Evolutionary conservation across 2,888 invertebrate genomes (phyloP).

Genomic region (Lathronympha strigana): DNA sequence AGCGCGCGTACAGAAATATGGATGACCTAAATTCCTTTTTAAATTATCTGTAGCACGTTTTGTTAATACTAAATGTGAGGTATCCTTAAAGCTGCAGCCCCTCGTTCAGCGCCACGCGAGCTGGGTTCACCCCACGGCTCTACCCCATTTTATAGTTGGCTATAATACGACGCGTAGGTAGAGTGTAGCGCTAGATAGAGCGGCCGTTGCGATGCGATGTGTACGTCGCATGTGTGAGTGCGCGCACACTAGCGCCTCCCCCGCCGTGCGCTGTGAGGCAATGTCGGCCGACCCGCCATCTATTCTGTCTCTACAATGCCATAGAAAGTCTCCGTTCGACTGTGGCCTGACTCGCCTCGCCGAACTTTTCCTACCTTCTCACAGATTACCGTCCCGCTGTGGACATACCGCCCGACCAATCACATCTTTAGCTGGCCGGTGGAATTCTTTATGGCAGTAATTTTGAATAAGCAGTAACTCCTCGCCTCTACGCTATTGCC

Average conservation of each 20-base stretch:
- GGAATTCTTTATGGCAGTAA: conserved; percentile 70
- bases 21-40: conserved; percentile 18
- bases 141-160: conserved; percentile 70
- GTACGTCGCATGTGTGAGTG: conserved; percentile 63
- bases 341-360: conserved; percentile 65
- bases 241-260: conserved; percentile 50
- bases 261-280: conserved; percentile 72
- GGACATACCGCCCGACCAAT: conserved; percentile 47
- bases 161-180: conserved; percentile 70
- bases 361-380: conserved; percentile 80
- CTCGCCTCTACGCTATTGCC: conserved; percentile 60
- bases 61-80: background rate
- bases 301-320: conserved; percentile 82
- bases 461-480: conserved; percentile 75
- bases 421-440: conserved; percentile 49
- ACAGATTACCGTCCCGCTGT: conserved; percentile 63
- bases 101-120: conserved; percentile 42
- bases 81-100: conserved; percentile 40
- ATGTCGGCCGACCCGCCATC: conserved; percentile 74
- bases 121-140: conserved; percentile 68
- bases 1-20: conserved; percentile 17
- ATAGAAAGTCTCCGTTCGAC: conserved; percentile 80
- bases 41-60: conserved; percentile 10
- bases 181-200: conserved; percentile 75
- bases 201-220: conserved; percentile 71